These are phyloP conservation scores for Amblyteles armatorius DNA, from an alignment of 2,888 invertebrate species.

Conservation along the genomic window DNA sequence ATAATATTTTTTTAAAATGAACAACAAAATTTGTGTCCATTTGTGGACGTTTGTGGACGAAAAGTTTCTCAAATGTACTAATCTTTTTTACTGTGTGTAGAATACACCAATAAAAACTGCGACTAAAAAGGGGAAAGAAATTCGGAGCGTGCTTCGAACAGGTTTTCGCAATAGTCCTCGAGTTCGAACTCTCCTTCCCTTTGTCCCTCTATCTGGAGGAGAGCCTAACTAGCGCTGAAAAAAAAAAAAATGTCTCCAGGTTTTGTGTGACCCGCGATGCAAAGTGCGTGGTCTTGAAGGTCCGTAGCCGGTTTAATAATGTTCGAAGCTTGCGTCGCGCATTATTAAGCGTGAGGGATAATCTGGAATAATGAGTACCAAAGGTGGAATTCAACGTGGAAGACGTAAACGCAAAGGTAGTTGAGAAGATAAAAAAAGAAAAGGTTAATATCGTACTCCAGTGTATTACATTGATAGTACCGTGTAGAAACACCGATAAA, in stretches of 20 bases:
- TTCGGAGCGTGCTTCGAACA: conserved; percentile 52
- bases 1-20: too few species aligned
- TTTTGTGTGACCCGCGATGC: conserved; percentile 12
- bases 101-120: conserved; percentile 19
- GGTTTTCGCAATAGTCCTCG: conserved; percentile 24
- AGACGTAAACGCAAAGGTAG: neutral
- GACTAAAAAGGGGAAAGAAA: conserved; percentile 39
- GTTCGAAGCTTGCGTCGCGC: too few species aligned
- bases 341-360: neutral
- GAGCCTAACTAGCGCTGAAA: too few species aligned
- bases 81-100: neutral
- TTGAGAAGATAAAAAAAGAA: too few species aligned
- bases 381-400: neutral
- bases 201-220: neutral
- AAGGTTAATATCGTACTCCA: neutral
- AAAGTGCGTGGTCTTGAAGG: neutral
- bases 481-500: conserved; percentile 23
- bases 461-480: conserved; percentile 25
- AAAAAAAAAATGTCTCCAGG: conserved; percentile 2
- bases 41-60: too few species aligned
- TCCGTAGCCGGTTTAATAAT: too few species aligned
- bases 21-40: too few species aligned
- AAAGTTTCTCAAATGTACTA: too few species aligned
- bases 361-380: too few species aligned
- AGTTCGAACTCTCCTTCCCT: neutral